Evolutionary conservation across 2,797 vertebrate species (phyloP), one percentile per base, ranked within the genome.

Genomic region (Brachyrhaphis roseni): DNA sequence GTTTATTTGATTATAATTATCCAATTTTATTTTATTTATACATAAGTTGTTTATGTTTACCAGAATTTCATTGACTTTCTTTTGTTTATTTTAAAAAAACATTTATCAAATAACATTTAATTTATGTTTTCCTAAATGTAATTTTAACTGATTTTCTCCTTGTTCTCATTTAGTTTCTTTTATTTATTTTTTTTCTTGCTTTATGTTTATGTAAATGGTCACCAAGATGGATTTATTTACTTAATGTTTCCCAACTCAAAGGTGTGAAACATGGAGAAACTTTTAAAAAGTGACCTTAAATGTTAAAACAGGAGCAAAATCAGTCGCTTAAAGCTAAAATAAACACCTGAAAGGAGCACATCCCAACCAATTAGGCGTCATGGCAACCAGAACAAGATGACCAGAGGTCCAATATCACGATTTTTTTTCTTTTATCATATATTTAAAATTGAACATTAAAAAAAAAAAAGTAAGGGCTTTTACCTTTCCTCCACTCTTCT

Each of bases 401-500:
- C 28, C 31, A 18, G 20, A 1, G 36, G 20, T 68, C 64, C 36
- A 41, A 5, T 39, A 41, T 68, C 64, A 11, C 10, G 1, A 39
- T 39, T 41, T 34, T 1, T 51, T 51, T 47, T 51, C 10, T 51
- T 23, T 18, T 47, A 23, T 23, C 20, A 2, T 23, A 51, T 8
- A 51, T 51, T 26, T 26, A 26, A 53, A 51, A 51, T 51, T 2
- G 20, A 8, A 23, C 49, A 51, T 51, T 49, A 15, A 20, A 34
- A 5, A 43, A 15, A n/a, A 43, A 11, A n/a, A 26, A 71, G 12
- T 46, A 16, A 45, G 23, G 41, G 13, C 0, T 28, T 70, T 45
- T 92, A 92, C 90, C 88, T 89, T 85, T 75, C 85, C 84, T 92
- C 83, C 92, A 91, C 87, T 90, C 71, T 81, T 88, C 80, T 78